Conservation (phyloP, 2,797 vertebrate species). For the Danionella dracula region DNA sequence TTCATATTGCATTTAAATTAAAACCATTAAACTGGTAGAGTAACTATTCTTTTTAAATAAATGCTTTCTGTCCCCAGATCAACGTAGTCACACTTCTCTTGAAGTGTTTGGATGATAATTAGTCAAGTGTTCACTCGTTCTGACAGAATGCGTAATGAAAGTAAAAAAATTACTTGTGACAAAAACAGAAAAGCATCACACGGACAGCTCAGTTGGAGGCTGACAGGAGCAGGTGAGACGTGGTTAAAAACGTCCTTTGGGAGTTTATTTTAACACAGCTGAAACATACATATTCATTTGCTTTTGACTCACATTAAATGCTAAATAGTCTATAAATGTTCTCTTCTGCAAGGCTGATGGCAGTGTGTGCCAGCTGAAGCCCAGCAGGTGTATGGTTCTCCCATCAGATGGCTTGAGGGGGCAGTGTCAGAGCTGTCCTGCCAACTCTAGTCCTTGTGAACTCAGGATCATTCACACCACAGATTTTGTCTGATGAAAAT, state of each 20-base stretch:
- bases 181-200: conserved; percentile 6
- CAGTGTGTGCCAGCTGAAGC: conserved; percentile 65
- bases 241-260: background rate
- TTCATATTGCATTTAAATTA: too few relatives aligned
- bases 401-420: conserved; percentile 77
- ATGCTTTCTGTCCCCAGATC: background rate
- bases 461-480: conserved; percentile 23
- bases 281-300: background rate
- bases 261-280: background rate
- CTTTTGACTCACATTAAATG: background rate
- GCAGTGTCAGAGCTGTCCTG: conserved; percentile 63
- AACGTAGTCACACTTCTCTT: conserved; percentile 14
- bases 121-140: conserved; percentile 17
- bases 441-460: conserved; percentile 28
- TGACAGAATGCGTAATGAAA: conserved; percentile 23
- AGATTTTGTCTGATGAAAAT: conserved; percentile 18
- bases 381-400: conserved; percentile 67
- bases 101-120: conserved; percentile 24
- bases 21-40: background rate
- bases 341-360: conserved; percentile 43
- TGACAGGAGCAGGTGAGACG: conserved; percentile 13
- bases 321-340: background rate
- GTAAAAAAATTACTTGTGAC: conserved; percentile 17
- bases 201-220: background rate
- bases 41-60: background rate